A percentile compares a stretch with the other conserved stretches of the same genome.
These are phyloP conservation scores for Neuroterus valhalla DNA, from an alignment of 1,140 invertebrate genomes.

Conservation along the genomic window DNA sequence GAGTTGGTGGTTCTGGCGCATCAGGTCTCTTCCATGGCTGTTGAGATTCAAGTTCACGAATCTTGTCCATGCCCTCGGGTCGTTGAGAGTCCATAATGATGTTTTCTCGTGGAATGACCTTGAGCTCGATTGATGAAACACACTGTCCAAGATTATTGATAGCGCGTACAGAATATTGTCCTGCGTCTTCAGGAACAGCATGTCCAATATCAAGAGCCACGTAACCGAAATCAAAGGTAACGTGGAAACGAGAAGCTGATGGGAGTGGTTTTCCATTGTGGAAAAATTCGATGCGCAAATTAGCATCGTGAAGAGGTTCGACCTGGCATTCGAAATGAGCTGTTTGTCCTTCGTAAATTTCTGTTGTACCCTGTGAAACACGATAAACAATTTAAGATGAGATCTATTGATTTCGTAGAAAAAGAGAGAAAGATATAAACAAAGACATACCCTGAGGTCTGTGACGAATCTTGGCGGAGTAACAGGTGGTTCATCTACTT, in stretches of 20 bases:
- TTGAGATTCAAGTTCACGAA: slow-evolving; percentile 91
- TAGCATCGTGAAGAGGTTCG: slow-evolving; percentile 93
- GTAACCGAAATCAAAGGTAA: slow-evolving; percentile 96
- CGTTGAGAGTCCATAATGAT: slow-evolving; percentile 96
- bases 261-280: slow-evolving; percentile 92
- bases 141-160: slow-evolving; percentile 92
- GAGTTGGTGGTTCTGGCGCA: slow-evolving; percentile 85
- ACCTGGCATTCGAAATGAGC: slow-evolving; percentile 95
- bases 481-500: slow-evolving; percentile 86
- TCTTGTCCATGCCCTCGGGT: slow-evolving; percentile 96
- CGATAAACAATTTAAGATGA: not conserved
- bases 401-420: not conserved
- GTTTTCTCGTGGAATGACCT: slow-evolving; percentile 88
- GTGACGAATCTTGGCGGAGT: slow-evolving; percentile 88
- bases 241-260: slow-evolving; percentile 91
- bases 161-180: slow-evolving; percentile 93
- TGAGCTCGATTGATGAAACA: slow-evolving; percentile 86
- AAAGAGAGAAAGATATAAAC: not conserved
- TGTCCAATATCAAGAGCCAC: slow-evolving; percentile 94
- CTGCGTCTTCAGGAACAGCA: slow-evolving; percentile 93
- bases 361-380: slow-evolving; percentile 82
- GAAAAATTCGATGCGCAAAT: slow-evolving; percentile 92
- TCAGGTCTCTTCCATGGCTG: slow-evolving; percentile 88
- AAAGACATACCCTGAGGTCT: slow-evolving; percentile 78
- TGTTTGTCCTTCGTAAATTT: slow-evolving; percentile 89